A percentile compares a stretch with the other conserved stretches of the same genome.
Evolutionary conservation across 2,888 invertebrate genomes (phyloP).

Genomic region (Oeneis ivallda): DNA sequence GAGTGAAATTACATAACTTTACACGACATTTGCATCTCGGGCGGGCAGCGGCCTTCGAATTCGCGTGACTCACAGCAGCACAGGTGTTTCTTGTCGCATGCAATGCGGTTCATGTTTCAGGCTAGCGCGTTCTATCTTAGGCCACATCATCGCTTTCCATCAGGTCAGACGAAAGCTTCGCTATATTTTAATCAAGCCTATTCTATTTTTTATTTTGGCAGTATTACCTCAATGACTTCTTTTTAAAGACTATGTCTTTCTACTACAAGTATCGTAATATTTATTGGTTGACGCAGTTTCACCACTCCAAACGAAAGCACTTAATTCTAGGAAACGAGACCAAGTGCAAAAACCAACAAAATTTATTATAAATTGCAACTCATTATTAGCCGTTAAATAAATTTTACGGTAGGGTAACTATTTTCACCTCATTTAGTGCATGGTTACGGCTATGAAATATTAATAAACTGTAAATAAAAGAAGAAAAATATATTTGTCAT

Average conservation of each 20-base stretch:
- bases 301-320: neutral
- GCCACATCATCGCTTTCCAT: too few relatives aligned
- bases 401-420: slow-evolving; percentile 25
- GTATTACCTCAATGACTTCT: too few relatives aligned
- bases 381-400: slow-evolving; percentile 8
- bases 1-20: slow-evolving; percentile 27
- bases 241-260: neutral
- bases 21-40: slow-evolving; percentile 29
- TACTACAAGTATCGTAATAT: neutral
- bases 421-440: slow-evolving; percentile 24
- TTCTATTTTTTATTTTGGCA: too few relatives aligned
- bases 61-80: slow-evolving; percentile 22
- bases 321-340: slow-evolving; percentile 8
- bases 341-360: slow-evolving; percentile 17
- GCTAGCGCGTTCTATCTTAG: too few relatives aligned
- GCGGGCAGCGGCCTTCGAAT: slow-evolving; percentile 23
- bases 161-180: too few relatives aligned
- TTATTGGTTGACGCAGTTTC: neutral
- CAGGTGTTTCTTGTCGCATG: too few relatives aligned
- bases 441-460: slow-evolving; percentile 22
- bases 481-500: neutral
- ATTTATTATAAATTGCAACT: slow-evolving; percentile 16
- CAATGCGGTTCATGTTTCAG: too few relatives aligned
- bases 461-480: slow-evolving; percentile 10
- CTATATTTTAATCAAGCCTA: too few relatives aligned